Evolutionary conservation across 1,140 invertebrate genomes (phyloP), one percentile per base, ranked within the genome.

Genomic region (Drosophila insularis): DNA sequence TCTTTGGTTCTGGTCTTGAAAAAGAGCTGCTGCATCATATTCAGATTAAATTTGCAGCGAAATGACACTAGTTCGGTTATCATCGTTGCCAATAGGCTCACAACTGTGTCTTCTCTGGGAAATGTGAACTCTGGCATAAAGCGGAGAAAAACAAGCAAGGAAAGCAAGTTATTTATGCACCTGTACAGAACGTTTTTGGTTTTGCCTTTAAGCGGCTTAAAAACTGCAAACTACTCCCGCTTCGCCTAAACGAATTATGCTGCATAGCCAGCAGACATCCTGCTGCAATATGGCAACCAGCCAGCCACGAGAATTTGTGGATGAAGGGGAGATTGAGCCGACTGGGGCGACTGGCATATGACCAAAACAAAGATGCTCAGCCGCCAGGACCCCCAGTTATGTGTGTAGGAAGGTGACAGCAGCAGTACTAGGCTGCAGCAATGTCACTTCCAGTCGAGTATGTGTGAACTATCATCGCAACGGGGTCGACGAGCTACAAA

Each of bases 331-430:
- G 27, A 27, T 23, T 0, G 7, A 32, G 11, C 1, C 40, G 40
- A 68, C 40, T 17, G 21, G 6, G 32, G 6, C 55, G 32, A 17
- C 59, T 76, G 74, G 74, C 74, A 68, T 54, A 5, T 56, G 55
- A 70, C 70, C 74, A 76, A 63, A 23, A 64, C 59, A 64, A 37
- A 61, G 21, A 55, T 32, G 31, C 21, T 13, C 27, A 31, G 43
- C 46, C 31, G 14, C 7, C 43, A 19, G 61, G 35, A 35, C 8
- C 2, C 43, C 62, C 43, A 53, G 55, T 27, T 60, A 40, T 10
- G 23, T 39, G 55, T 37, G 70, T 84, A 27, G 65, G 81, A 84
- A 82, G 84, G 80, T 80, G 80, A 80, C 80, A 80, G 63, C 68
- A 63, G 46, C 64, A 46, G 63, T 37, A 71, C 10, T 8, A 10